Percentiles rank a stretch among this genome's conserved stretches.
These are phyloP conservation scores for Phenganax subtilis DNA, from an alignment of 92 coral and sea anemone genomes.

Conservation along the genomic window DNA sequence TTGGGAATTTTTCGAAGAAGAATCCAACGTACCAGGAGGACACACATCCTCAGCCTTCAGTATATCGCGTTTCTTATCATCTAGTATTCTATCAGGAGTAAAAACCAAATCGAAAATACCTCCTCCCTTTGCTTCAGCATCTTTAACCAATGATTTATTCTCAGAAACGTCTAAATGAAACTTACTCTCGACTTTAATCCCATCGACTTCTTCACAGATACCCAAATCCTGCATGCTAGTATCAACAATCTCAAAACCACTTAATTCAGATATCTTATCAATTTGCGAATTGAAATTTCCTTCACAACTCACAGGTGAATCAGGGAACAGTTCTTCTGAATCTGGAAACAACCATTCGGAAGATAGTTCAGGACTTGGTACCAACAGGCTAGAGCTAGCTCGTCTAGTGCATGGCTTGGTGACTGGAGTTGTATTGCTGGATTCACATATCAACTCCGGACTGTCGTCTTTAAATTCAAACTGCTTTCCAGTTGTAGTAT, in stretches of 20 bases:
- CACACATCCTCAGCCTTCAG: neutral
- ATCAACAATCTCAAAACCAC: slow-evolving; percentile 8
- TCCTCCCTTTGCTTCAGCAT: neutral
- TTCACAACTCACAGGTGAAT: neutral
- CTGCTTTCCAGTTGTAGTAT: neutral
- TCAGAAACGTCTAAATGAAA: neutral
- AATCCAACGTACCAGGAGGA: slow-evolving; percentile 35
- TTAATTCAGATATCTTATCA: slow-evolving; percentile 11
- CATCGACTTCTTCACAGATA: neutral
- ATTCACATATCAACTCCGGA: slow-evolving; percentile 30
- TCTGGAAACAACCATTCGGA: slow-evolving; percentile 28
- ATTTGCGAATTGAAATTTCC: neutral
- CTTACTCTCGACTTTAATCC: no score
- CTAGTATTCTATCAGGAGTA: neutral
- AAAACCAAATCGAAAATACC: neutral
- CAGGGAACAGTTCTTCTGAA: neutral
- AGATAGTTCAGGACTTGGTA: slow-evolving; percentile 29
- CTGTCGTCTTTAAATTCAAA: slow-evolving; percentile 8
- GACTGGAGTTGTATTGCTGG: neutral
- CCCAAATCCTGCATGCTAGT: neutral
- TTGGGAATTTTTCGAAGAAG: neutral
- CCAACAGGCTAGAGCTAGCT: neutral
- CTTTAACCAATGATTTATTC: neutral
- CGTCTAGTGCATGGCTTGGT: neutral
- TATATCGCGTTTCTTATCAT: neutral